Base-by-base conservation (phyloP, 2,113 vertebrate species). In the Percopsis transmontana region DNA sequence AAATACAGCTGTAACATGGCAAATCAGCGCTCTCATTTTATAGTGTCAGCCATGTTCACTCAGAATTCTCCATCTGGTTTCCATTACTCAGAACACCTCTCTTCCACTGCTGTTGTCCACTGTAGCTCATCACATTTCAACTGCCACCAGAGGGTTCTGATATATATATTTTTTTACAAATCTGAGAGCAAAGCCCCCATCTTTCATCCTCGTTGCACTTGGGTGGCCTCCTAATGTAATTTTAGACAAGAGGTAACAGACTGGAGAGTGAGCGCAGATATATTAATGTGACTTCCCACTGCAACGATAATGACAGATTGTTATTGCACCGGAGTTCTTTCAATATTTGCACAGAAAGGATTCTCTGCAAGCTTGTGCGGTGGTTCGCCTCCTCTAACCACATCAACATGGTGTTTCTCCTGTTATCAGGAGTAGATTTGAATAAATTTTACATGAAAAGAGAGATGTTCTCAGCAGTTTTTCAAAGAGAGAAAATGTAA, bases 101-200 rank as follows among this genome's bases (percentile, higher is more conserved):
- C 15, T 24, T 74, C 64, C 23, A 57, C 68, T 74, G 57, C 62
- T 61, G 67, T 86, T 84, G 86, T 62, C 71, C 57, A 82, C 76
- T 88, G 87, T 74, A 76, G 69, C 72, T 86, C 74, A 79, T 87
- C 71, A 78, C 85, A 85, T 90, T 88, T 87, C 79, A 86, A 57
- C 71, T 73, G 71, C 66, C 66, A 83, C 55, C 50, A 14, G 70
- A 74, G 68, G 61, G 71, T 67, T 76, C 79, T 48, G 84, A 80
- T 66, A 50, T 50, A 18, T 55, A 51, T 48, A 2, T 15, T 56
- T 66, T 51, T 83, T 89, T 85, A 72, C 83, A 83, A 76, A 80
- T 82, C 78, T 72, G 84, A 89, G 79, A 81, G 62, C 68, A 64
- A 77, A 83, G 77, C 72, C 61, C 24, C 76, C 85, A 85, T 89